Base-by-base conservation (phyloP, 2,888 invertebrate species). In the Piscicola geometra region DNA sequence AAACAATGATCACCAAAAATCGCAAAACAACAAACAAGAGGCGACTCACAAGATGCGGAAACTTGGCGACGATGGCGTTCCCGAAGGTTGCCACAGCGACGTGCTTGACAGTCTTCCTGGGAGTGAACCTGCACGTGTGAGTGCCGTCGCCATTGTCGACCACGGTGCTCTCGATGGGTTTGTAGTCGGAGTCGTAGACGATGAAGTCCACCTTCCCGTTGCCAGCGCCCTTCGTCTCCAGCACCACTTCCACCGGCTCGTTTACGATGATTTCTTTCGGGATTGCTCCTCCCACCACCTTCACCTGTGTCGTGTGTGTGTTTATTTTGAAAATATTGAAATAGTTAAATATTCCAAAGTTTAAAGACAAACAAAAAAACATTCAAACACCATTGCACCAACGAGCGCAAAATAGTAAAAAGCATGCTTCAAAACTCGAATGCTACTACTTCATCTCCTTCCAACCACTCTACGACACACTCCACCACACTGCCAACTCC, bases 51-150 rank as follows among this genome's bases (percentile, higher is more conserved):
- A 92, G 89, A 85, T 90, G 92, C 0, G 94, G 93, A 68, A 92
- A 92, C 81, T 91, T 90, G 77, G 90, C 90, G 1, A 92, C 90
- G 32, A 92, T 90, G 15, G 93, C 92, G 30, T 91, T 91, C 35
- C 92, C 93, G 84, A 91, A 93, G 81, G 92, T 91, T 1, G 93
- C 91, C 76, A 83, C 82, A 77, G 89, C 90, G 12, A 91, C 90
- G 84, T 93, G 92, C 78, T 91, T 90, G 77, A 89, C 89, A 5
- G 90, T 89, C 41, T 88, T 88, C 75, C 88, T 89, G 36, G 93
- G 91, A 67, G 89, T 89, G 81, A 86, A 86, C 75, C 82, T 82
- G 79, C 85, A 86, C 71, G 81, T 78, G 81, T 79, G 85, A 1
- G 85, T 85, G 2, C 85, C 85, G 77, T 86, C 83, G 76, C 82